Conservation (phyloP, 2,888 invertebrate species). For the Lapara coniferarum region DNA sequence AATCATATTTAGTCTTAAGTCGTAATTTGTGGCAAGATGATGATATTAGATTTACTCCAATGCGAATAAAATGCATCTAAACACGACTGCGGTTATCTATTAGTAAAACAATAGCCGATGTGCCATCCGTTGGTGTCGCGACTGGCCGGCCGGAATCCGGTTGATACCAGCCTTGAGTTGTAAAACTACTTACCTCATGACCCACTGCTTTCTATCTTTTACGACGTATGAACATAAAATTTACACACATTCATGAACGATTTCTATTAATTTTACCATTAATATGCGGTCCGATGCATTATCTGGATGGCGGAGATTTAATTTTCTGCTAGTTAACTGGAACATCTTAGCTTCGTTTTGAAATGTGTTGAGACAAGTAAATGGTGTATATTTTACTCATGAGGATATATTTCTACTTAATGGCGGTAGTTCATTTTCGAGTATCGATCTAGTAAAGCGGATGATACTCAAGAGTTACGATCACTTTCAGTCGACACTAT, state of each 20-base stretch:
- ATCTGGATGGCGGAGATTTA: background rate
- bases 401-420: too few species aligned
- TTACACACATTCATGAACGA: constrained; percentile 21
- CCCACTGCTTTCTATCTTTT: constrained; percentile 29
- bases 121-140: background rate
- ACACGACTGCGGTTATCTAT: background rate
- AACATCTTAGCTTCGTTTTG: background rate
- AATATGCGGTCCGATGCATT: background rate
- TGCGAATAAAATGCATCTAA: too few species aligned
- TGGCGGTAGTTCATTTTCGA: too few species aligned
- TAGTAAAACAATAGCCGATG: constrained; percentile 10
- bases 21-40: too few species aligned
- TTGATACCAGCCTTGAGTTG: constrained; percentile 19
- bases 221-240: constrained; percentile 24
- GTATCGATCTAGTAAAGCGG: too few species aligned
- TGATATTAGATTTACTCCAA: too few species aligned
- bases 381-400: background rate
- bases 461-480: too few species aligned
- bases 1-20: too few species aligned
- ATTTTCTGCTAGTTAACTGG: background rate
- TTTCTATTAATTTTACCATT: constrained; percentile 27
- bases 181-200: constrained; percentile 29
- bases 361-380: background rate
- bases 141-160: constrained; percentile 18
- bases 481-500: too few species aligned